phyloP scores from a whole-genome alignment of 2,113 vertebrate genomes.

The Noctilio leporinus region DNA sequence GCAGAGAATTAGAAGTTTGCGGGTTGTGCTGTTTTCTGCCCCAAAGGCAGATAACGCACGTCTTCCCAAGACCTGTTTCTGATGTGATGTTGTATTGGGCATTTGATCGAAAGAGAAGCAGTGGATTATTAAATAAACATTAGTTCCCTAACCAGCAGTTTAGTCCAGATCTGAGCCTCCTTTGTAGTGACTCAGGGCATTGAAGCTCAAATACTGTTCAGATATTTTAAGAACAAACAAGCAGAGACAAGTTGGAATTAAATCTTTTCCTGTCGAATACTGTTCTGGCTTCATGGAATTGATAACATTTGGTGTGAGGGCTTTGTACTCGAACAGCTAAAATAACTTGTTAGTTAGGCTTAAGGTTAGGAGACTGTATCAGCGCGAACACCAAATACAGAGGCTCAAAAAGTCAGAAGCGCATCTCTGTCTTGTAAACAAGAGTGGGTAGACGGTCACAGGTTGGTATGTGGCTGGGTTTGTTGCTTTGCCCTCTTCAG shows the following conservation, averaged over 20 bases:
- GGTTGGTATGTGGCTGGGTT: not conserved
- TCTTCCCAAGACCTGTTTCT: not conserved
- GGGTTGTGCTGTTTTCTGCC: not conserved
- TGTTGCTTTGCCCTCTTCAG: not conserved
- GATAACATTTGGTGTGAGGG: not conserved
- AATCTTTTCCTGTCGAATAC: not conserved
- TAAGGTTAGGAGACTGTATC: not conserved
- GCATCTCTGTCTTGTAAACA: not conserved
- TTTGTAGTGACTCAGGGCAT: not conserved
- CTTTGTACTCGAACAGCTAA: not conserved
- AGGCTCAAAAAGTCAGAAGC: not conserved
- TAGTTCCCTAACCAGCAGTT: not conserved
- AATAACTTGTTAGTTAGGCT: not conserved
- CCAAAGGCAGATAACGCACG: not conserved
- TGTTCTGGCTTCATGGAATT: not conserved
- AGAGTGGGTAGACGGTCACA: not conserved
- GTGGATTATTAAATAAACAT: not conserved
- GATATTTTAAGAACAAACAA: slow-evolving; percentile 28
- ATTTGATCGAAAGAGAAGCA: slow-evolving; percentile 4
- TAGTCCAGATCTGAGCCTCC: not conserved
- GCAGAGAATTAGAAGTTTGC: not conserved
- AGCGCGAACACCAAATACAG: not conserved
- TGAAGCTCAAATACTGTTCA: not conserved
- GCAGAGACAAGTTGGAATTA: not conserved
- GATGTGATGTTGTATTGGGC: not conserved